Base-by-base conservation (phyloP, 2,888 invertebrate species). In the Taphrorychus bicolor region DNA sequence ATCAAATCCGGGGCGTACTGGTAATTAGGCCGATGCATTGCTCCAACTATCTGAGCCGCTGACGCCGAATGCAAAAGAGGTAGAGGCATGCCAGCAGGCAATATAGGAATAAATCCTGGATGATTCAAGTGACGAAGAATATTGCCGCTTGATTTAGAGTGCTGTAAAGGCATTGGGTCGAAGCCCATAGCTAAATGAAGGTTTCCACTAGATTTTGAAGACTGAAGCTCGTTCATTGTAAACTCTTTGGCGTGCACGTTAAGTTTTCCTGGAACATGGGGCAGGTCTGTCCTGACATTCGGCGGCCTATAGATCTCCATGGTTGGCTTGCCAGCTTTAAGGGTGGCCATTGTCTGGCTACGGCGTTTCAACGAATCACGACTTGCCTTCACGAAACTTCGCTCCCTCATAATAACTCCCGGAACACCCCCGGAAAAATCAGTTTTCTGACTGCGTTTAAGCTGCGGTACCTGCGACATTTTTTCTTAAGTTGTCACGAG, bases 241-340 rank as follows among this genome's bases (percentile, higher is more conserved):
- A 95, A 94, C 86, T 94, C 94, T 85, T 93, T 93, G 69, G 94
- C 94, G 84, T 94, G 91, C 73, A 93, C 93, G 83, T 94, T 94
- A 76, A 94, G 85, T 83, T 90, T 90, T 76, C 74, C 83, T 69
- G 60, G 79, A 73, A 71, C 77, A 49, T 74, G 73, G 16, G 78
- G 73, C 73, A 80, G 49, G 77, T 79, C 81, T 14, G 79, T 79
- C 61, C 82, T 72, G 5, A 81, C 80, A 60, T 82, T 94, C 81
- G 95, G 94, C 68, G 95, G 95, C 78, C 94, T 87, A 82, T 95
- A 95, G 76, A 95, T 92, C 84, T 94, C 93, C 84, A 95, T 87
- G 19, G 93, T 90, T 9, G 94, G 94, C 82, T 94, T 94, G 5
- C 89, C 57, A 4, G 73, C 72, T 80, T 89, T 88, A 59, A 83